Evolutionary conservation across 2,113 vertebrate genomes (phyloP).

Genomic region (Eptesicus fuscus): DNA sequence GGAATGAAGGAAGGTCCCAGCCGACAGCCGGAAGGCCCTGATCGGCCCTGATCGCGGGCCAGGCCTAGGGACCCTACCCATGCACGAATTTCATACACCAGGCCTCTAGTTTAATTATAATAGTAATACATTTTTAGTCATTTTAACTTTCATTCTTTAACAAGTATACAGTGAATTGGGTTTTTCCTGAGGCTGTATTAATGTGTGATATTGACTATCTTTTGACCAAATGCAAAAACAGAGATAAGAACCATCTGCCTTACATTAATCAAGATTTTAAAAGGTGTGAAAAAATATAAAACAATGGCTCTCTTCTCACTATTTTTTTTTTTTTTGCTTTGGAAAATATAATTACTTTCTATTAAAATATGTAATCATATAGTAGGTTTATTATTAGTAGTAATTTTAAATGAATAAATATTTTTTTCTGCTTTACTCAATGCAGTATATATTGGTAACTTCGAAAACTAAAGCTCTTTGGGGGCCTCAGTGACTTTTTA

Average conservation of each 20-base stretch:
- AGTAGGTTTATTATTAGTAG: background rate
- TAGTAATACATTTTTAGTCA: background rate
- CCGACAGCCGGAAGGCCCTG: too few species aligned
- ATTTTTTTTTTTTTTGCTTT: background rate
- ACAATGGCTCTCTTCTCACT: background rate
- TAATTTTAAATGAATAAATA: conserved; percentile 30
- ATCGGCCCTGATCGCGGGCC: too few species aligned
- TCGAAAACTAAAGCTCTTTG: background rate
- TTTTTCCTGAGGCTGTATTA: background rate
- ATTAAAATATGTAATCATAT: background rate
- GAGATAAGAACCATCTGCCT: background rate
- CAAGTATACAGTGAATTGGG: background rate
- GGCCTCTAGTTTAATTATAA: background rate
- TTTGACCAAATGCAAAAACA: background rate
- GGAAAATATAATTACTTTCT: conserved; percentile 2
- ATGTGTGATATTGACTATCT: background rate
- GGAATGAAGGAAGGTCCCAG: too few species aligned
- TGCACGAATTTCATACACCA: too few species aligned
- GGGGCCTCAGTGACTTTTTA: background rate
- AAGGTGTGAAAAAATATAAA: conserved; percentile 16
- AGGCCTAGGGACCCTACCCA: too few species aligned
- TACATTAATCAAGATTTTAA: background rate
- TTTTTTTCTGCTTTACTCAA: conserved; percentile 17
- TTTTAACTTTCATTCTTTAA: background rate
- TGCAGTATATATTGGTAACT: background rate